Evolutionary conservation across 2,888 invertebrate genomes (phyloP).

Genomic region (Nudaria mundana): DNA sequence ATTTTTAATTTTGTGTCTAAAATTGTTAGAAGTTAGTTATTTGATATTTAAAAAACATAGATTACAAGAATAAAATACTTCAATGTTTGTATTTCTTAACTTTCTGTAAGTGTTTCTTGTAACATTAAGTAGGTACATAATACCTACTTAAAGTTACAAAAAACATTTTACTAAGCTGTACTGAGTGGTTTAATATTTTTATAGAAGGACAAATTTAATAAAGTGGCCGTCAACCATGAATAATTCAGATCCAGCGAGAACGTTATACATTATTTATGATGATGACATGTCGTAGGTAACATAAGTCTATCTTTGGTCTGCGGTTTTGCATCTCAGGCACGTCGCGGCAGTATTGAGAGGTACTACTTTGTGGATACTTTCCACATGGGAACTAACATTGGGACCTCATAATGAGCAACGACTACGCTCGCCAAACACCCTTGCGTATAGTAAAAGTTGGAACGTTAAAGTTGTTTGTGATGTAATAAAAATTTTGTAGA

Average conservation of each 20-base stretch:
- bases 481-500: too few relatives aligned
- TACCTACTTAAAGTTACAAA: too few relatives aligned
- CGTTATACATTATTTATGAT: slow-evolving; percentile 77
- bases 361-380: slow-evolving; percentile 23
- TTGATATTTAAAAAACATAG: too few relatives aligned
- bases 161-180: slow-evolving; percentile 45
- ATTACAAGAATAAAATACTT: too few relatives aligned
- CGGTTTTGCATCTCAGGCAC: slow-evolving; percentile 74
- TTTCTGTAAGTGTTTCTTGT: too few relatives aligned
- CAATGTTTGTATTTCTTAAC: too few relatives aligned
- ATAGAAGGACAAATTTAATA: slow-evolving; percentile 77
- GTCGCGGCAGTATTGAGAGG: slow-evolving; percentile 62
- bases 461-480: background rate
- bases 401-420: slow-evolving; percentile 7
- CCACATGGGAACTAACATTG: slow-evolving; percentile 20
- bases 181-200: slow-evolving; percentile 56
- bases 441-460: background rate
- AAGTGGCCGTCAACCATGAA: slow-evolving; percentile 73
- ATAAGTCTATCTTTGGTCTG: slow-evolving; percentile 65
- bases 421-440: slow-evolving; percentile 13
- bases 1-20: too few relatives aligned
- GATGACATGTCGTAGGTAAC: slow-evolving; percentile 71
- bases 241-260: slow-evolving; percentile 66
- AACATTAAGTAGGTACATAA: too few relatives aligned
- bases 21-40: too few relatives aligned